Evolutionary conservation across 2,888 invertebrate species (phyloP).

Genomic region (Choristoneura rosaceana): DNA sequence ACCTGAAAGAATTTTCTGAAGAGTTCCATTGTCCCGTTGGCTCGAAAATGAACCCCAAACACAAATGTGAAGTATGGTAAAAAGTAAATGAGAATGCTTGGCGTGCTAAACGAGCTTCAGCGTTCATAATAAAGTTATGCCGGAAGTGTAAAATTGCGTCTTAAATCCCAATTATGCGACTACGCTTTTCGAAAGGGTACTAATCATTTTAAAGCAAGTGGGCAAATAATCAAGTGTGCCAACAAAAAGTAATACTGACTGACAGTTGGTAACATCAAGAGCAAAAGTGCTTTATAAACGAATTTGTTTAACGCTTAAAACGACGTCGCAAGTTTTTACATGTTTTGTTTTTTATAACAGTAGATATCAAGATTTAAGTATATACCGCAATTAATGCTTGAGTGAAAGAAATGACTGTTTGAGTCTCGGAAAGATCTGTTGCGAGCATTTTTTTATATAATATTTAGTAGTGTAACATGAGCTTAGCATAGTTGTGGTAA

Average conservation of each 20-base stretch:
- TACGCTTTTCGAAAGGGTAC: constrained; percentile 22
- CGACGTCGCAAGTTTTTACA: background rate
- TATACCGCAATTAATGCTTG: constrained; percentile 12
- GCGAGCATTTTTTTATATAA: constrained; percentile 49
- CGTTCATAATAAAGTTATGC: constrained; percentile 44
- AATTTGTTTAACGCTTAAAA: background rate
- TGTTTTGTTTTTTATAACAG: background rate
- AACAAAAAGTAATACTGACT: constrained; percentile 8
- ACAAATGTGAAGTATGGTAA: constrained; percentile 96
- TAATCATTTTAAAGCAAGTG: background rate
- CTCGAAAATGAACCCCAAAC: constrained; percentile 93
- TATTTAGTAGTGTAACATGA: constrained; percentile 49
- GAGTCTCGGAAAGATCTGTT: constrained; percentile 41
- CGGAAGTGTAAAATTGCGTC: constrained; percentile 24
- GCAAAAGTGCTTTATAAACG: constrained; percentile 34
- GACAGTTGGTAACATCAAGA: constrained; percentile 31
- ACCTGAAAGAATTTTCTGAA: constrained; percentile 92
- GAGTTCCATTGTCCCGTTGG: constrained; percentile 91
- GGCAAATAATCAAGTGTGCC: background rate
- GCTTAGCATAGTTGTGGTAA: constrained; percentile 53
- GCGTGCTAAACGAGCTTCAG: constrained; percentile 47
- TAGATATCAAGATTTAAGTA: constrained; percentile 9
- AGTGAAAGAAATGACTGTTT: constrained; percentile 36
- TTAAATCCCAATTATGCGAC: constrained; percentile 9
- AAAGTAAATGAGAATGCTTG: constrained; percentile 34